Conservation (phyloP, 2,888 invertebrate species). For the Yponomeuta plumbellus region DNA sequence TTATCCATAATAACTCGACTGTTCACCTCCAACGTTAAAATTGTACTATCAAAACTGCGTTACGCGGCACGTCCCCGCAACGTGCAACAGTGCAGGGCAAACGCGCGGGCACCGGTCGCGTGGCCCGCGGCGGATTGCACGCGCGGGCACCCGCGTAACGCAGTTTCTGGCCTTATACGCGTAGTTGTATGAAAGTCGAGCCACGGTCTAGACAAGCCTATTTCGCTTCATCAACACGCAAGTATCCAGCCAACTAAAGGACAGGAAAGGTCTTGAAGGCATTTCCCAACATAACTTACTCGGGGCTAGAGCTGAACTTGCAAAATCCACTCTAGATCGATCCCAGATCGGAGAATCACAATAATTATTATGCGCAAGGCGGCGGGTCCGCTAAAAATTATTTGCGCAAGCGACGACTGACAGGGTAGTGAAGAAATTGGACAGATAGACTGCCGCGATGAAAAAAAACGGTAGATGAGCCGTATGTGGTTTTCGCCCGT, state of each 20-base stretch:
- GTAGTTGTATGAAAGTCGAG: too few species aligned
- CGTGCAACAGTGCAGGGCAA: too few species aligned
- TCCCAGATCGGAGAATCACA: background rate
- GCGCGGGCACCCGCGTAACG: too few species aligned
- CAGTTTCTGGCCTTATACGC: too few species aligned
- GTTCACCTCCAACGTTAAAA: too few species aligned
- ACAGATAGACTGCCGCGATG: background rate
- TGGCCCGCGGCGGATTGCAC: too few species aligned
- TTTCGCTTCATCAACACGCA: background rate
- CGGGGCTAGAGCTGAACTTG: background rate
- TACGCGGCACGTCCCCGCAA: too few species aligned
- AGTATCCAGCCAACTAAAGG: background rate
- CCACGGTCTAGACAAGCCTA: background rate
- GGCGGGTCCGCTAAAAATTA: background rate
- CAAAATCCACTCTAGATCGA: background rate
- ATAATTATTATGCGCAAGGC: constrained; percentile 1
- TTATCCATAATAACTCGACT: too few species aligned
- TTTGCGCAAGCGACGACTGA: constrained; percentile 2
- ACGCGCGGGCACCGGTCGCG: too few species aligned
- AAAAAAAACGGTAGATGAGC: too few species aligned
- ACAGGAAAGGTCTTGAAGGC: background rate
- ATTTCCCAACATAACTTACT: background rate
- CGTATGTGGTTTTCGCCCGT: too few species aligned
- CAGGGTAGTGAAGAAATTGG: background rate
- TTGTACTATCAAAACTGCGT: too few species aligned